Evolutionary conservation across 2,888 invertebrate species (phyloP), one percentile per base, ranked within the genome.

Genomic region (Acheta domesticus): DNA sequence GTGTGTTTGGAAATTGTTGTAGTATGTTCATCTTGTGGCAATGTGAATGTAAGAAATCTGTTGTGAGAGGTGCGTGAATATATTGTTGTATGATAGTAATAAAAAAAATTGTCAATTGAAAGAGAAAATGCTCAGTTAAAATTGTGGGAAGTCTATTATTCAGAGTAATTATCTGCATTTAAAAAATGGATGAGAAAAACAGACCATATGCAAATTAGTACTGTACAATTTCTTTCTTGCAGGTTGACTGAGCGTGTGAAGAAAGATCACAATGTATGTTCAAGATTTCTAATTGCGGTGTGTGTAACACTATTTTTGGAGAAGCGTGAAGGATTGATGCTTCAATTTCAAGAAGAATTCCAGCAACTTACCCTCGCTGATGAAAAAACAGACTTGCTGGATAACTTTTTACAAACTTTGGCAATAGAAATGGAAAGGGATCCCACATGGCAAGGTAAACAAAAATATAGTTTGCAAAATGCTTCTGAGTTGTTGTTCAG

Each of bases 331-430:
- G 86, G 90, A 76, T 89, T 92, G 77, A 89, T 97, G 83, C 88
- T 92, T 81, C 90, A 91, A 84, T 96, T 98, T 84, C 93, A 93
- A 80, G 88, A 90, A 49, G 94, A 96, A 84, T 96, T 98, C 87
- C 91, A 93, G 80, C 90, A 92, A 48, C 90, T 96, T 0, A 92
- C 91, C 2, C 89, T 95, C 48, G 92, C 96, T 82, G 98, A 98
- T 85, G 98, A 98, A 88, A 97, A 96, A 87, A 95, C 95, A 83
- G 94, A 96, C 86, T 89, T 95, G 83, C 92, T 98, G 83, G 94
- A 95, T 83, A 92, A 91, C 83, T 96, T 96, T 85, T 91, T 98
- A 81, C 90, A 90, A 80, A 90, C 90, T 78, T 89, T 95, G 80
- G 91, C 92, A 82, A 87, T 89, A 1, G 92, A 93, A 84, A 90